A percentile compares a stretch with the other conserved stretches of the same genome.
Evolutionary conservation across 2,888 invertebrate species (phyloP).

Genomic region (Uropetala carovei): DNA sequence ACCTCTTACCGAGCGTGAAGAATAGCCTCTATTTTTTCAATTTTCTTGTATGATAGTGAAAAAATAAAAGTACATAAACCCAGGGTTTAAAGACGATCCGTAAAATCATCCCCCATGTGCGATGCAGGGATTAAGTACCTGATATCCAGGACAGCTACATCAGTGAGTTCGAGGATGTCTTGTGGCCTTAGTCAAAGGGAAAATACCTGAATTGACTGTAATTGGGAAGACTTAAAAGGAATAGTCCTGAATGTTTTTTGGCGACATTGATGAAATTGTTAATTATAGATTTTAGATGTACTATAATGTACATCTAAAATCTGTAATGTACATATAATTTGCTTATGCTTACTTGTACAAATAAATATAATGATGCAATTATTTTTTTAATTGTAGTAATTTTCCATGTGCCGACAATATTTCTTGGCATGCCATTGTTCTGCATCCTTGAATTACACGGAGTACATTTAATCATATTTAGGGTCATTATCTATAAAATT

Average conservation of each 20-base stretch:
- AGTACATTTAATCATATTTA: no score
- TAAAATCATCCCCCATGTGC: background rate
- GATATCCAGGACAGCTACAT: slow-evolving; percentile 37
- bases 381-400: no score
- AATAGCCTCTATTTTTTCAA: slow-evolving; percentile 61
- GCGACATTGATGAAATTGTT: background rate
- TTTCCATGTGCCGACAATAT: no score
- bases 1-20: slow-evolving; percentile 50
- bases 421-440: no score
- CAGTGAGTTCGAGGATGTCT: slow-evolving; percentile 46
- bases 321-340: no score
- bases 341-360: no score
- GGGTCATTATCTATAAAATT: no score
- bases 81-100: slow-evolving; percentile 46
- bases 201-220: slow-evolving; percentile 32
- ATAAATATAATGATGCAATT: no score
- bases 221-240: slow-evolving; percentile 7
- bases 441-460: no score
- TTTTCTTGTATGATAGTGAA: slow-evolving; percentile 53
- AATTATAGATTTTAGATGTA: background rate
- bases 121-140: slow-evolving; percentile 55
- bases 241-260: background rate
- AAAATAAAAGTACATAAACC: slow-evolving; percentile 20
- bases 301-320: no score
- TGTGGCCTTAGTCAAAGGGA: slow-evolving; percentile 55